Evolutionary conservation across 2,888 invertebrate genomes (phyloP).

Genomic region (Sesamia inferens): DNA sequence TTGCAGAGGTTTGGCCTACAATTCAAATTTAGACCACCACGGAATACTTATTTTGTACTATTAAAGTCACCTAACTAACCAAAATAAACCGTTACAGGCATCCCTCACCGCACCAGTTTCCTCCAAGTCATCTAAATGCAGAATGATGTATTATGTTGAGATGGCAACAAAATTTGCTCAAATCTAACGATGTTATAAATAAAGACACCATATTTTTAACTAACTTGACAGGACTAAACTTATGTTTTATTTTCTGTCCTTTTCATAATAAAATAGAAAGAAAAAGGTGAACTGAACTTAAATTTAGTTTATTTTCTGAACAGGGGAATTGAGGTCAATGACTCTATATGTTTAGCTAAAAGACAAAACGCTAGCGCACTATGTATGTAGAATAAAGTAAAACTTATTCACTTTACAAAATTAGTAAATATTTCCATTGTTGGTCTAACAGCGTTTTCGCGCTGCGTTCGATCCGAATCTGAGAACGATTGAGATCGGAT

Average conservation of each 20-base stretch:
- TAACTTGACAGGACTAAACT: too few species aligned
- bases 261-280: too few species aligned
- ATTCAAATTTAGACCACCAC: too few species aligned
- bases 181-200: background rate
- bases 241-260: too few species aligned
- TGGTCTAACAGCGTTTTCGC: background rate
- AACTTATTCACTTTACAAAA: too few species aligned
- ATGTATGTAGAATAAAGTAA: background rate
- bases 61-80: background rate
- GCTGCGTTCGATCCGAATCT: background rate
- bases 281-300: too few species aligned
- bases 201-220: too few species aligned
- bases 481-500: background rate
- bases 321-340: background rate
- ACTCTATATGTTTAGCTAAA: background rate
- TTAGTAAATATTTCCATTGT: background rate
- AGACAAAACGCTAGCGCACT: background rate
- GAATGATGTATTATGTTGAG: constrained; percentile 2
- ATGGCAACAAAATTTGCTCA: background rate
- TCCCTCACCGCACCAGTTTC: too few species aligned
- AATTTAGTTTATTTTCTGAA: too few species aligned
- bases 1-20: constrained; percentile 5
- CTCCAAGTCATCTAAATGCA: background rate
- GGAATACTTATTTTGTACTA: background rate
- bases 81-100: background rate